phyloP scores from a whole-genome alignment of 2,113 vertebrate species.

The Condylura cristata region DNA sequence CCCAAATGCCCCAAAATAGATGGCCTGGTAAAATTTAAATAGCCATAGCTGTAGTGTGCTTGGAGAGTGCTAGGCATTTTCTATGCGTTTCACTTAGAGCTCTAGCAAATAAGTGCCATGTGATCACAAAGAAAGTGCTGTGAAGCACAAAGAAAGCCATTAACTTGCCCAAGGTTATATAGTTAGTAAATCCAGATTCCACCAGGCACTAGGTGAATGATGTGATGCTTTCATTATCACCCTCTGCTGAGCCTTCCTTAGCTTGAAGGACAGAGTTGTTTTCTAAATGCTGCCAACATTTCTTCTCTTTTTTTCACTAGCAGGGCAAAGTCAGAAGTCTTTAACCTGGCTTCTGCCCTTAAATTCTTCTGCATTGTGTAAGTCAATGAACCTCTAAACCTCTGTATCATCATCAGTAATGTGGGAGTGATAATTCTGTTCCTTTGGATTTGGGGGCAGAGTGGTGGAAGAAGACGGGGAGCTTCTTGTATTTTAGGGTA shows the following conservation, averaged over 20 bases:
- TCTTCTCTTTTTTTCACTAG: not conserved
- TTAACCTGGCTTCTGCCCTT: not conserved
- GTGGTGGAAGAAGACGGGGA: too few species aligned
- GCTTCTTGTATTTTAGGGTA: not conserved
- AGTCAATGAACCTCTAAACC: not conserved
- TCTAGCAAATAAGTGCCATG: not conserved
- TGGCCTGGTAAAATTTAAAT: not conserved
- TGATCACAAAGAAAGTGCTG: too few species aligned
- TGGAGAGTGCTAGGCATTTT: not conserved
- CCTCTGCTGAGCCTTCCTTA: not conserved
- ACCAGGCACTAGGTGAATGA: not conserved
- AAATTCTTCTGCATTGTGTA: not conserved
- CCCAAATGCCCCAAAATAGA: too few species aligned
- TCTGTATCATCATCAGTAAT: not conserved
- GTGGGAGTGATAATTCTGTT: not conserved
- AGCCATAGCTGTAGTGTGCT: rapidly evolving
- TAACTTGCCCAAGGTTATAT: not conserved
- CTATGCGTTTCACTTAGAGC: not conserved
- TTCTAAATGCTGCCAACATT: not conserved
- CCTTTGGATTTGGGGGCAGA: not conserved
- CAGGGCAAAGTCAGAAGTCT: not conserved
- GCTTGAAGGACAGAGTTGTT: not conserved
- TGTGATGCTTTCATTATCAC: not conserved
- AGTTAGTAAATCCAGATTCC: not conserved
- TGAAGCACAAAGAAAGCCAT: not conserved